These are phyloP conservation scores for Thera obeliscata DNA, from an alignment of 2,888 invertebrate genomes.

Conservation along the genomic window DNA sequence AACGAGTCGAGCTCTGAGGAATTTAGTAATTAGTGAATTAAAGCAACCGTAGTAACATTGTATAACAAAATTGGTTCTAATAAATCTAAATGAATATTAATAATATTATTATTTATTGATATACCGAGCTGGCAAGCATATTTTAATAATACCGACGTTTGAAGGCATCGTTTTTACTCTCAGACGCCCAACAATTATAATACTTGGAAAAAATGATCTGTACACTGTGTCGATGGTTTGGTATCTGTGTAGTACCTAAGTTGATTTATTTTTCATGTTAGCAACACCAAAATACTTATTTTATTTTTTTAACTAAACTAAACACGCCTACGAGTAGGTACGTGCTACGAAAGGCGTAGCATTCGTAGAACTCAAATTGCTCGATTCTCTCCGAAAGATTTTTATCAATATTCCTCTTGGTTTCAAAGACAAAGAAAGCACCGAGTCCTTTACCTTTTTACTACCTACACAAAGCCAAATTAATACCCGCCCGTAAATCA, in stretches of 20 bases:
- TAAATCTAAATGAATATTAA: too few species aligned
- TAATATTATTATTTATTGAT: too few species aligned
- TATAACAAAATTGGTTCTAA: background rate
- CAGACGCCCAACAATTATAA: too few species aligned
- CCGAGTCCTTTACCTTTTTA: background rate
- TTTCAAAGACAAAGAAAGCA: conserved; percentile 4
- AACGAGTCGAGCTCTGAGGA: background rate
- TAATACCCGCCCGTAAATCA: conserved; percentile 30
- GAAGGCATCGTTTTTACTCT: too few species aligned
- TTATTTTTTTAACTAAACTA: background rate
- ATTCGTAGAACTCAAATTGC: background rate
- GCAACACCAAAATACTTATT: too few species aligned
- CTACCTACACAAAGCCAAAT: conserved; percentile 20
- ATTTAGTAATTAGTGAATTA: background rate
- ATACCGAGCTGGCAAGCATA: too few species aligned
- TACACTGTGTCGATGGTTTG: too few species aligned
- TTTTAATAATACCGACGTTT: too few species aligned
- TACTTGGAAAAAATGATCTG: too few species aligned
- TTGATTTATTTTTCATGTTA: too few species aligned
- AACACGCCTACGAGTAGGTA: background rate
- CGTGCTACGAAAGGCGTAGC: conserved; percentile 7
- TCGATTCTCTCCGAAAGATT: background rate
- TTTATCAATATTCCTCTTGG: conserved; percentile 1
- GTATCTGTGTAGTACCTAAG: too few species aligned
- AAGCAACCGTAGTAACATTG: background rate